Percentiles rank a stretch among this genome's conserved stretches.
Evolutionary conservation across 2,113 vertebrate genomes (phyloP).

Genomic region (Vimba vimba): DNA sequence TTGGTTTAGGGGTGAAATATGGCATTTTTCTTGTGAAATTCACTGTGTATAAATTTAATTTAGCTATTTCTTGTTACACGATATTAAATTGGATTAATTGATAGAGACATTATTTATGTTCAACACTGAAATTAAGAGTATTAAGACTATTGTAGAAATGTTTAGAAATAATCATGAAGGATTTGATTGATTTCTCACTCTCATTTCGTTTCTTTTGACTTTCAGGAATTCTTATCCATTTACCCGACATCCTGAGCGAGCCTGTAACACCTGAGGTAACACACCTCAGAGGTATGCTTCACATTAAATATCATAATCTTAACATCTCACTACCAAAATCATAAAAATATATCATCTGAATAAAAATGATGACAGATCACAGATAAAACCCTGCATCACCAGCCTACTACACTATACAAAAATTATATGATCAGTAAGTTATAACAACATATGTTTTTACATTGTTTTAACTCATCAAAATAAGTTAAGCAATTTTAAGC

Average conservation of each 20-base stretch:
- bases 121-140: neutral
- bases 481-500: no score
- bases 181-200: neutral
- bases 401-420: neutral
- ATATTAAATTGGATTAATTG: neutral
- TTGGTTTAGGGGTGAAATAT: neutral
- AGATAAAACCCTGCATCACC: neutral
- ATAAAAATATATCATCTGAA: conserved; percentile 20
- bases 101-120: neutral
- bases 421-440: no score
- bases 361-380: neutral
- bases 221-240: neutral
- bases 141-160: neutral
- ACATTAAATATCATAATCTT: conserved; percentile 2
- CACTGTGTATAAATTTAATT: neutral
- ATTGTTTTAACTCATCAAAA: no score
- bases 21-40: neutral
- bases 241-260: neutral
- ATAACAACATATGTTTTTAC: no score
- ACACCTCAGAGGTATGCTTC: neutral
- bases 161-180: neutral
- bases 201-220: neutral
- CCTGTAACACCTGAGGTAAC: neutral
- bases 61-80: neutral
- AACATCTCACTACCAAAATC: conserved; percentile 7